phyloP scores from a whole-genome alignment of 2,888 invertebrate genomes.

The Scotopteryx bipunctaria region DNA sequence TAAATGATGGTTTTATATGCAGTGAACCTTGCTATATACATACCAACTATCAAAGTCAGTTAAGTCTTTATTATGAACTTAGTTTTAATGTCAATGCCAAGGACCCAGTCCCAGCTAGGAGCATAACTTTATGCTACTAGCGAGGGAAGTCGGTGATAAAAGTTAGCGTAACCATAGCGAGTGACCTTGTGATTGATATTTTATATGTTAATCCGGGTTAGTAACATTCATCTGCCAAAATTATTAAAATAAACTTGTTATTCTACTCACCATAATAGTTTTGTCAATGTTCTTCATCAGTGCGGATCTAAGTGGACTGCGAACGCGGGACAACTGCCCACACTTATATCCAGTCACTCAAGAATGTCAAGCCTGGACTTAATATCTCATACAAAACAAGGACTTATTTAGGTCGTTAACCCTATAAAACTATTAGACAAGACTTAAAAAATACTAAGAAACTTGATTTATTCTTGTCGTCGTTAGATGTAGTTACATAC shows the following conservation, averaged over 20 bases:
- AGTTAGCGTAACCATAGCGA: neutral
- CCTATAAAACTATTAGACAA: neutral
- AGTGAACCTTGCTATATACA: too few species aligned
- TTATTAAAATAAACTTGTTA: conserved; percentile 43
- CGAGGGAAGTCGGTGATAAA: neutral
- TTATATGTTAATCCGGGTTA: conserved; percentile 9
- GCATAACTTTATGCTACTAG: too few species aligned
- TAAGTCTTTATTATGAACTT: too few species aligned
- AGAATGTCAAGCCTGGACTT: conserved; percentile 77
- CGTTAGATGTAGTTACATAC: too few species aligned
- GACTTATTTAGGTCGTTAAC: conserved; percentile 48
- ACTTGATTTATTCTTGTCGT: too few species aligned
- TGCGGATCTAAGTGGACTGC: conserved; percentile 63
- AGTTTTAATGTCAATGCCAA: too few species aligned
- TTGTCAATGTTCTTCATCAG: conserved; percentile 60
- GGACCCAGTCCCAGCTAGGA: too few species aligned
- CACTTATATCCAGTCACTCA: conserved; percentile 78
- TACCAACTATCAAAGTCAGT: too few species aligned
- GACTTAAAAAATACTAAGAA: neutral
- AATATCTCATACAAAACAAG: conserved; percentile 69
- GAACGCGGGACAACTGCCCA: conserved; percentile 59
- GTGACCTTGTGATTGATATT: neutral
- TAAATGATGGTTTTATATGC: too few species aligned
- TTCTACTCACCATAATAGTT: conserved; percentile 63
- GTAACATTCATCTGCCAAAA: conserved; percentile 7